Evolutionary conservation across 2,888 invertebrate species (phyloP), one percentile per base, ranked within the genome.

Genomic region (Drosophila pseudotalamancana): DNA sequence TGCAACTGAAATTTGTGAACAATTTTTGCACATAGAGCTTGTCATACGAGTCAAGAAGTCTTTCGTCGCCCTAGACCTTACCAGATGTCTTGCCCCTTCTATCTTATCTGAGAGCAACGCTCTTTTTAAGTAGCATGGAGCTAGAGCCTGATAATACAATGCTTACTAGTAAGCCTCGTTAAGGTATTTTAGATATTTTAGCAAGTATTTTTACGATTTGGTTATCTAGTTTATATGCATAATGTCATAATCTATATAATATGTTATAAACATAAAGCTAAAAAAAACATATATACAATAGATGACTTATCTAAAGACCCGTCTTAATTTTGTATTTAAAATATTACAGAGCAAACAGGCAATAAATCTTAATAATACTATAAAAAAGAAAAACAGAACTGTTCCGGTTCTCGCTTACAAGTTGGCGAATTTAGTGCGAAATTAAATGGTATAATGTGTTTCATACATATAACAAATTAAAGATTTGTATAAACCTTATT

Each of bases 101-200:
- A 25, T 49, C 67, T 63, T 23, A 71, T 63, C 49, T 21, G 4
- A 5, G 9, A 21, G 8, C 21, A 39, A 18, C 9, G 35, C 35
- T 35, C 6, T 8, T 23, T 39, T 12, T 2, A 19, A 5, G 49
- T 49, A 49, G 49, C 37, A 9, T 11, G 19, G 11, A 11, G 0
- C 8, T 27, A 18, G 19, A 18, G 18, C 16, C 11, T 25, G 11
- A 6, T 4, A n/a, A 18, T 23, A 9, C 3, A 12, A 11, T 8
- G 25, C 14, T 53, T 6, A 8, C 32, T 34, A 16, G 8, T 3
- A 8, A 14, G 23, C 14, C 4, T 11, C 6, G 11, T 12, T 19
- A 9, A 25, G 18, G 2, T 9, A 18, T 25, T 54, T 8, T 3
- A 29, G 12, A 5, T 31, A 31, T 25, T 54, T 50, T 23, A 6